A percentile compares a stretch with the other conserved stretches of the same genome.
Evolutionary conservation across 2,888 invertebrate species (phyloP).

Genomic region (Agapostemon virescens): DNA sequence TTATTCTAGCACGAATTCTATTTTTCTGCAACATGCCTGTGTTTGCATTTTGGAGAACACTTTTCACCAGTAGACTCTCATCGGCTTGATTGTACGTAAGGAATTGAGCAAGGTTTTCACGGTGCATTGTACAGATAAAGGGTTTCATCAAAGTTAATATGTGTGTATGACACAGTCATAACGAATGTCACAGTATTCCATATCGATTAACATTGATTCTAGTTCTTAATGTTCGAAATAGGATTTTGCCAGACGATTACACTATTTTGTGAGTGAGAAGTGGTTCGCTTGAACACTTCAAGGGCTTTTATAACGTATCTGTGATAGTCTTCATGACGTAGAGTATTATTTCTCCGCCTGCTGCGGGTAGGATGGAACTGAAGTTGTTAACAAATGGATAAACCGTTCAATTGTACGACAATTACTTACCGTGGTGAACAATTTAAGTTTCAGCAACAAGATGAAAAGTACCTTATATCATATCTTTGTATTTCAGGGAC

Average conservation of each 20-base stretch:
- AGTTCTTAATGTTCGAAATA: not conserved
- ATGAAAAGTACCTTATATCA: not conserved
- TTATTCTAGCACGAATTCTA: not conserved
- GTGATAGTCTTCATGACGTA: slow-evolving; percentile 63
- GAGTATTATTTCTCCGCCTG: slow-evolving; percentile 43
- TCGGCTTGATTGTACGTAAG: not conserved
- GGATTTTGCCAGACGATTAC: not conserved
- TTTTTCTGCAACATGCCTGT: slow-evolving; percentile 1
- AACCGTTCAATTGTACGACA: not conserved
- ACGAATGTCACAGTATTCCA: slow-evolving; percentile 8
- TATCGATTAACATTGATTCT: not conserved
- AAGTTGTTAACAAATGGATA: not conserved
- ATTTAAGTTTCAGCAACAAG: not conserved
- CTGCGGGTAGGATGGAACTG: not conserved
- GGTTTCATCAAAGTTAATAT: not conserved
- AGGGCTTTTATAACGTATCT: slow-evolving; percentile 59
- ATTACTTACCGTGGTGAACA: not conserved
- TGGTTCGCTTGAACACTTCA: not conserved
- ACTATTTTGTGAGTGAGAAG: not conserved
- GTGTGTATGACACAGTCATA: not conserved
- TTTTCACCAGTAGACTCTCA: not conserved
- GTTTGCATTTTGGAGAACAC: slow-evolving; percentile 5
- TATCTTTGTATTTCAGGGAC: not conserved
- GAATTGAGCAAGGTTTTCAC: not conserved
- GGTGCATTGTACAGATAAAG: not conserved